These are phyloP conservation scores for Cervus canadensis DNA, from an alignment of 2,113 vertebrate genomes.

Conservation along the genomic window DNA sequence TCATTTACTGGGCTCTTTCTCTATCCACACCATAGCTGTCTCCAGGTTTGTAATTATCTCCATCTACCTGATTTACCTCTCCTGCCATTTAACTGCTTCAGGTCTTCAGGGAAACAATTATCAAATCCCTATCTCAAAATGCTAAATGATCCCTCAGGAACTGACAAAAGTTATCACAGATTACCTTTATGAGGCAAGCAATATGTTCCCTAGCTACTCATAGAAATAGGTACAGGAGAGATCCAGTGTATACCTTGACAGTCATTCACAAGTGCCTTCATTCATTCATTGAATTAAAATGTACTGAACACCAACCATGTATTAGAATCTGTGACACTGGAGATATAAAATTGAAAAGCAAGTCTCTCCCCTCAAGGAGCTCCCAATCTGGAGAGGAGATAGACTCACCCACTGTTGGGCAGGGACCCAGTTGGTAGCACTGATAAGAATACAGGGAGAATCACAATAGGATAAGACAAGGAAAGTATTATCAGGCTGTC, in stretches of 20 bases:
- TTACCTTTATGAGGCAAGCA: not conserved
- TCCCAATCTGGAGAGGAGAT: not conserved
- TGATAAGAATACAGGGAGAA: not conserved
- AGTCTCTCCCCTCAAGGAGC: not conserved
- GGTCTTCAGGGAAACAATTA: constrained; percentile 53
- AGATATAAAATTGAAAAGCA: not conserved
- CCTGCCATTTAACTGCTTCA: constrained; percentile 39
- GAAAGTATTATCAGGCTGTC: not conserved
- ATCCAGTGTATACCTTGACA: not conserved
- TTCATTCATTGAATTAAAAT: not conserved
- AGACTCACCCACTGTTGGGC: not conserved
- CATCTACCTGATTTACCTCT: not conserved
- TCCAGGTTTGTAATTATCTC: constrained; percentile 17
- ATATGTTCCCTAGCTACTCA: not conserved
- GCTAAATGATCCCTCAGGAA: constrained; percentile 18
- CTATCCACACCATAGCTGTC: not conserved
- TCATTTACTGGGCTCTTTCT: not conserved
- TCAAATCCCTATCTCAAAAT: constrained; percentile 28
- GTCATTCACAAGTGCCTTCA: not conserved
- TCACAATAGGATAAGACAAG: not conserved
- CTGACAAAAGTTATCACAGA: constrained; percentile 12
- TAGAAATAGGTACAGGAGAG: not conserved
- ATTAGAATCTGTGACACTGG: not conserved
- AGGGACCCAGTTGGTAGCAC: not conserved
- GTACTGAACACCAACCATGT: not conserved